A percentile compares a stretch with the other conserved stretches of the same genome.
Evolutionary conservation across 2,888 invertebrate species (phyloP).

Genomic region (Pseudanteris insignis): DNA sequence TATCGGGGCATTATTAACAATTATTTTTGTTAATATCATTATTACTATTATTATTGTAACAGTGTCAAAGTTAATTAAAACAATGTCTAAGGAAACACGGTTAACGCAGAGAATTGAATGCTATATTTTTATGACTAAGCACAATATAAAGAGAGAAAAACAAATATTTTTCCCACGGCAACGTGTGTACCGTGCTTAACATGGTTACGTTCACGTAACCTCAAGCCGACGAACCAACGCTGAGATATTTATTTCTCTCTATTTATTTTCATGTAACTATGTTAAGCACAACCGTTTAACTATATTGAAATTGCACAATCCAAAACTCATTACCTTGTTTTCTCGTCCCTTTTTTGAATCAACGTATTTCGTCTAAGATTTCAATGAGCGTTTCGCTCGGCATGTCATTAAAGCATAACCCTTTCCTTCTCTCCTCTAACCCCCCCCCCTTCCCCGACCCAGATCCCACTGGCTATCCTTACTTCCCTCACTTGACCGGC

Average conservation of each 20-base stretch:
- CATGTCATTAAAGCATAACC: slow-evolving; percentile 12
- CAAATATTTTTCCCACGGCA: too few relatives aligned
- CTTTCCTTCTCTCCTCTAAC: background rate
- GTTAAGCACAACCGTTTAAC: slow-evolving; percentile 21
- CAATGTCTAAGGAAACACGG: slow-evolving; percentile 16
- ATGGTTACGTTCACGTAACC: slow-evolving; percentile 3
- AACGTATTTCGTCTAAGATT: slow-evolving; percentile 34
- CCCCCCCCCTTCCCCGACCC: background rate
- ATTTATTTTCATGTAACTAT: slow-evolving; percentile 7
- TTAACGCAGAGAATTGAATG: slow-evolving; percentile 33
- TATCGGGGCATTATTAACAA: too few relatives aligned
- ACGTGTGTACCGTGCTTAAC: slow-evolving; percentile 11
- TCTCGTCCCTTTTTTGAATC: slow-evolving; percentile 32
- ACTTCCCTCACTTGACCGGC: too few relatives aligned
- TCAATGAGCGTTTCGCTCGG: slow-evolving; percentile 8
- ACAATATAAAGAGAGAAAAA: too few relatives aligned
- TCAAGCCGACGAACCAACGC: too few relatives aligned
- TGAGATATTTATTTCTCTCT: background rate
- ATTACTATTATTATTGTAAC: too few relatives aligned
- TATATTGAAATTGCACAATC: slow-evolving; percentile 22
- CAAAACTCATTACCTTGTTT: slow-evolving; percentile 30
- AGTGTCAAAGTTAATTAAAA: slow-evolving; percentile 23
- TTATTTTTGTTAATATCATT: too few relatives aligned
- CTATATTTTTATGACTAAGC: slow-evolving; percentile 34
- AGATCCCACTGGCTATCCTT: background rate